Evolutionary conservation across 2,797 vertebrate genomes (phyloP), one percentile per base, ranked within the genome.

Genomic region (Carapus acus): DNA sequence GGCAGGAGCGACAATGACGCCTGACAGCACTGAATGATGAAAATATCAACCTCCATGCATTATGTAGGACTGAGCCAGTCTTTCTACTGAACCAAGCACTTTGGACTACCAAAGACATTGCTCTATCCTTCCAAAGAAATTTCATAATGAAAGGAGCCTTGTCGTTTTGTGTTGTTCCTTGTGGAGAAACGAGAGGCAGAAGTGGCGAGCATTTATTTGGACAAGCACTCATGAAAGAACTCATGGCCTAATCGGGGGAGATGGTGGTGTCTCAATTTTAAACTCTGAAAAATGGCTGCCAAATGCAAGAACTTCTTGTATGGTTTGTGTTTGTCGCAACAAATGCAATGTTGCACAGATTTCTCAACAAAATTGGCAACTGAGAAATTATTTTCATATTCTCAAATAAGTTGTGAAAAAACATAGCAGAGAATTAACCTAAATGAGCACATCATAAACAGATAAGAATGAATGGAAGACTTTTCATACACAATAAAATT

Each of bases 31-130:
- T 69, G 48, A 81, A 76, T 80, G 81, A 82, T 82, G 82, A 81
- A 86, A 86, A 83, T 84, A 85, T 83, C 82, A 83, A 77, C 78
- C 59, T 8, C 17, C 76, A 85, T 85, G 54, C 50, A 84, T 86
- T 76, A 86, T 86, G 77, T 66, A 86, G 14, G 62, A 68, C 52
- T 17, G n/a, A n/a, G n/a, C n/a, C 74, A 77, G 67, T 76, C 61
- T 73, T 68, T 61, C 55, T 41, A 51, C 62, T 63, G 67, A 77
- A 67, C 62, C 43, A 3, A 59, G 60, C 76, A 63, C 66, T 76
- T 58, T 55, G 57, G 73, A 70, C 69, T 68, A 59, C 62, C 49
- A 29, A 34, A 59, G 63, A 71, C 29, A 8, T 16, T 8, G 3
- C 43, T n/a, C 53, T 61, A 72, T 63, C n/a, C 67, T 47, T 29